Evolutionary conservation across 2,888 invertebrate genomes (phyloP).

Genomic region (Pterostichus madidus): DNA sequence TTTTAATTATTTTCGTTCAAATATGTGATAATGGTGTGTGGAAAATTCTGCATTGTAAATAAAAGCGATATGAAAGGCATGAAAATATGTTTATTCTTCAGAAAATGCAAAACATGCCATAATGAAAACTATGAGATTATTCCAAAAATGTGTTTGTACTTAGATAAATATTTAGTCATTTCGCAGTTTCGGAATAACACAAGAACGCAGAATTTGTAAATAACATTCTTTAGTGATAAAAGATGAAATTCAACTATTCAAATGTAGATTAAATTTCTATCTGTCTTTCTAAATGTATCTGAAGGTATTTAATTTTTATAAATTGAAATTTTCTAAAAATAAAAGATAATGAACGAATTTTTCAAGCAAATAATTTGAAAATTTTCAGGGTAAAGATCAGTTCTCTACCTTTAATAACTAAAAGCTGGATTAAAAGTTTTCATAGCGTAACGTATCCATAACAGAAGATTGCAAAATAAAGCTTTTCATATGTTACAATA

Average conservation of each 20-base stretch:
- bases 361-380: conserved; percentile 30
- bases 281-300: background rate
- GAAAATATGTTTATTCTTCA: no score
- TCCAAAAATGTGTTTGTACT: background rate
- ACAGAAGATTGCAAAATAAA: no score
- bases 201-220: background rate
- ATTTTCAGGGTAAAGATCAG: conserved; percentile 9
- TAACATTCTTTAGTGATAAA: background rate
- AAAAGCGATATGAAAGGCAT: no score
- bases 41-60: no score
- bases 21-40: no score
- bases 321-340: background rate
- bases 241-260: background rate
- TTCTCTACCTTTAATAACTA: background rate
- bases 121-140: no score
- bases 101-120: no score
- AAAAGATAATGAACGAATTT: background rate
- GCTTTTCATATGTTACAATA: no score
- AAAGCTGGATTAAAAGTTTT: background rate
- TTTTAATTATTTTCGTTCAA: no score
- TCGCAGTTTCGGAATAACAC: background rate
- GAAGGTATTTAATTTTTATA: conserved; percentile 10
- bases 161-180: no score
- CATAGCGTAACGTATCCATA: no score
- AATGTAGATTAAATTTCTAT: background rate